A percentile compares a stretch with the other conserved stretches of the same genome.
phyloP scores from a whole-genome alignment of 2,888 invertebrate genomes.

The Chymomyza caudatula region DNA sequence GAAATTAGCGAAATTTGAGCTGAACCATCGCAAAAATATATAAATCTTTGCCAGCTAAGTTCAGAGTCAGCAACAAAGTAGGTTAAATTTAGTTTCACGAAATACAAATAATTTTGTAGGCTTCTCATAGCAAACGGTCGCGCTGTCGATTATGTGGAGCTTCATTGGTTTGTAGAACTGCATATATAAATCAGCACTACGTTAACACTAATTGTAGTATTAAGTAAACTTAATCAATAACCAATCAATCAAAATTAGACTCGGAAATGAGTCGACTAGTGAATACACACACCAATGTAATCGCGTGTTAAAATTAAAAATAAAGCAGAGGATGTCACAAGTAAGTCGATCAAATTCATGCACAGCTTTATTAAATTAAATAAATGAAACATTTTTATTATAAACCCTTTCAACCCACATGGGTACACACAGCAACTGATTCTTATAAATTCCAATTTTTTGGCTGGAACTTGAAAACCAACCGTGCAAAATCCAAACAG shows the following conservation, averaged over 20 bases:
- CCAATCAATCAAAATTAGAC: not conserved
- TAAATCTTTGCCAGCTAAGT: not conserved
- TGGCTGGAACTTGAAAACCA: not conserved
- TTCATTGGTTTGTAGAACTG: slow-evolving; percentile 16
- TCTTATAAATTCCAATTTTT: slow-evolving; percentile 24
- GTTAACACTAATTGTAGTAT: no score
- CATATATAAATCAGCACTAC: no score
- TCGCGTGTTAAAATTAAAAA: not conserved
- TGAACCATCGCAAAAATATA: not conserved
- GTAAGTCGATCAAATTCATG: slow-evolving; percentile 18
- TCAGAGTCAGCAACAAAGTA: not conserved
- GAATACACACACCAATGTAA: not conserved
- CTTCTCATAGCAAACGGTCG: no score
- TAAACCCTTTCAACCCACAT: slow-evolving; percentile 34
- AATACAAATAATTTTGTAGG: not conserved
- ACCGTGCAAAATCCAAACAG: not conserved
- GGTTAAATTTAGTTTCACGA: not conserved
- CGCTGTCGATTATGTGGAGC: not conserved
- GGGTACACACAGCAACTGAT: slow-evolving; percentile 37
- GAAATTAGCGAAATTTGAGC: slow-evolving; percentile 2
- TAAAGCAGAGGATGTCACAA: not conserved
- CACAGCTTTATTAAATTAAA: not conserved
- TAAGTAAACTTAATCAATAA: not conserved
- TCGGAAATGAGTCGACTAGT: not conserved
- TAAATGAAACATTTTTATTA: not conserved